Percentiles rank a stretch among this genome's conserved stretches.
These are phyloP conservation scores for Eutrigla gurnardus DNA, from an alignment of 2,797 vertebrate genomes.

Conservation along the genomic window DNA sequence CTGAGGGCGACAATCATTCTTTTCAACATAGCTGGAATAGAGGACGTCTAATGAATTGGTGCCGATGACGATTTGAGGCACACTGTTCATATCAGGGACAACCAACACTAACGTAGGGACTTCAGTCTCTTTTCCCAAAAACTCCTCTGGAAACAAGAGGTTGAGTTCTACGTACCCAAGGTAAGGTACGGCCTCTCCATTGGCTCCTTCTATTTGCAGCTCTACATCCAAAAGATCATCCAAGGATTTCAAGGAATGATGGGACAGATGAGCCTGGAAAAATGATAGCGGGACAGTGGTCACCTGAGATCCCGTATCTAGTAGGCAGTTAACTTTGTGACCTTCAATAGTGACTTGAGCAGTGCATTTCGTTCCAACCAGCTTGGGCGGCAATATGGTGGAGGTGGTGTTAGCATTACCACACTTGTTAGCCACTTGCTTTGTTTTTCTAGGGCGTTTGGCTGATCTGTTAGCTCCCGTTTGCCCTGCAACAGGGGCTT, in stretches of 20 bases:
- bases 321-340: conserved; percentile 1
- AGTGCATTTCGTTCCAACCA: conserved; percentile 26
- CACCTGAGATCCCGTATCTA: too few relatives aligned
- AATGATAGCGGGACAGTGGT: conserved; percentile 8
- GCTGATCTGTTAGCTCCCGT: background rate
- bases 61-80: too few relatives aligned
- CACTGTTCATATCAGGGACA: too few relatives aligned
- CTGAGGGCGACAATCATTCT: too few relatives aligned
- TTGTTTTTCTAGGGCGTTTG: conserved; percentile 3
- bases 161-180: too few relatives aligned
- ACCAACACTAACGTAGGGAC: too few relatives aligned
- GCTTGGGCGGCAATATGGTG: conserved; percentile 1
- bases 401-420: background rate
- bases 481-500: conserved; percentile 18
- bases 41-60: too few relatives aligned
- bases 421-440: conserved; percentile 5
- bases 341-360: conserved; percentile 16
- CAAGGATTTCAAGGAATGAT: conserved; percentile 8
- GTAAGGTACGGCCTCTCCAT: too few relatives aligned
- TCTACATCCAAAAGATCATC: conserved; percentile 13
- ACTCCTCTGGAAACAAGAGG: too few relatives aligned
- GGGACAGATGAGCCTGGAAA: background rate
- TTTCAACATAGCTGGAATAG: too few relatives aligned
- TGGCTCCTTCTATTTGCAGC: too few relatives aligned
- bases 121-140: too few relatives aligned